phyloP scores from a whole-genome alignment of 2,888 invertebrate species.

The Cantharis rustica region DNA sequence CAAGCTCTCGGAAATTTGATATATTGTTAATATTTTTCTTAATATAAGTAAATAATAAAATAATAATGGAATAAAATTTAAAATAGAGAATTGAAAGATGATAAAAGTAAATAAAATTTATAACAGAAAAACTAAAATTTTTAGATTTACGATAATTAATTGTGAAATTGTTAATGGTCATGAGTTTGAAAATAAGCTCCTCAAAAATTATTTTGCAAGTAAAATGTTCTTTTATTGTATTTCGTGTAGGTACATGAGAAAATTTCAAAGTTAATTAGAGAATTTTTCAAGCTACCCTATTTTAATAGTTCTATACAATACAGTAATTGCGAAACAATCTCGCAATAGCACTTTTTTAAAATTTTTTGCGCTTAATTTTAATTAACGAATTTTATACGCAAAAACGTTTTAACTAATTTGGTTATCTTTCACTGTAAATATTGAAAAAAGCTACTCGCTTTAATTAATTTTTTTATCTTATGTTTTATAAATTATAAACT shows the following conservation, averaged over 20 bases:
- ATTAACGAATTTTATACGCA: not conserved
- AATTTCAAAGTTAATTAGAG: too few species aligned
- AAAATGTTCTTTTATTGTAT: not conserved
- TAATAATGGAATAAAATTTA: too few species aligned
- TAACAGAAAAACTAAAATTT: too few species aligned
- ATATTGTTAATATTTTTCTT: too few species aligned
- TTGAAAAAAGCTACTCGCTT: not conserved
- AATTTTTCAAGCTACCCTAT: not conserved
- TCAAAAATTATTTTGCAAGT: too few species aligned
- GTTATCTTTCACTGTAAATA: not conserved
- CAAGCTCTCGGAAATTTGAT: not conserved
- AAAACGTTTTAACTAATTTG: not conserved
- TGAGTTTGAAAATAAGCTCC: too few species aligned
- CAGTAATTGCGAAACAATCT: not conserved
- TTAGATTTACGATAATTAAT: too few species aligned
- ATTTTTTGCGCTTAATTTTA: not conserved
- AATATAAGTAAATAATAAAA: too few species aligned
- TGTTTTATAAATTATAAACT: not conserved
- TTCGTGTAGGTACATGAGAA: too few species aligned
- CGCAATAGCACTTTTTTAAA: not conserved
- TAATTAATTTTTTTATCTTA: slow-evolving; percentile 2
- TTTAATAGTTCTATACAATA: not conserved
- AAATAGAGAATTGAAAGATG: too few species aligned
- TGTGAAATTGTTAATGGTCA: too few species aligned
- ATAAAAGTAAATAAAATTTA: too few species aligned